Conservation (phyloP, 2,113 vertebrate species). For the Actinemys pallida region DNA sequence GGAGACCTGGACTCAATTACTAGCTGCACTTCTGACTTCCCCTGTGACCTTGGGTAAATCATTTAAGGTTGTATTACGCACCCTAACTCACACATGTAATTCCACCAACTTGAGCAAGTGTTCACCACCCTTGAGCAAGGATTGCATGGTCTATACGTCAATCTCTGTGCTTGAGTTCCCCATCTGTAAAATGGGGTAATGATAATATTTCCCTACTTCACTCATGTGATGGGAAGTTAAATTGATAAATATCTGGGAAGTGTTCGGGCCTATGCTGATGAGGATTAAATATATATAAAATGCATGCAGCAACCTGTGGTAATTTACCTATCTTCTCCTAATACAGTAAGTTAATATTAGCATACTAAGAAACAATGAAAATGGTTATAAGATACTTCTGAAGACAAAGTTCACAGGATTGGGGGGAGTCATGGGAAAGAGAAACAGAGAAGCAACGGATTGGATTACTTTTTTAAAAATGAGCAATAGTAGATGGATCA, state of each 20-base stretch:
- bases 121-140: neutral
- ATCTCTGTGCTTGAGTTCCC: neutral
- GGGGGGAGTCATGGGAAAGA: neutral
- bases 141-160: neutral
- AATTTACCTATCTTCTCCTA: neutral
- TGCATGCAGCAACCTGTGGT: fast-evolving
- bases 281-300: neutral
- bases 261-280: neutral
- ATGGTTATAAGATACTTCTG: fast-evolving
- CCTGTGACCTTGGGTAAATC: neutral
- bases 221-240: neutral
- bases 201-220: neutral
- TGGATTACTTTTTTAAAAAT: neutral
- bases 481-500: neutral
- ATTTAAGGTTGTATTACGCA: neutral
- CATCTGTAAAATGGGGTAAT: neutral
- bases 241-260: neutral
- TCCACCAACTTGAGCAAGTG: neutral
- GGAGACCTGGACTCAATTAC: neutral
- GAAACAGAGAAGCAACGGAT: neutral
- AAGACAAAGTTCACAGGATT: neutral
- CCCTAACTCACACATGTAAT: neutral
- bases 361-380: neutral
- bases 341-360: neutral
- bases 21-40: neutral